Evolutionary conservation across 2,888 invertebrate genomes (phyloP), one percentile per base, ranked within the genome.

Genomic region (Coecobrya sp.): DNA sequence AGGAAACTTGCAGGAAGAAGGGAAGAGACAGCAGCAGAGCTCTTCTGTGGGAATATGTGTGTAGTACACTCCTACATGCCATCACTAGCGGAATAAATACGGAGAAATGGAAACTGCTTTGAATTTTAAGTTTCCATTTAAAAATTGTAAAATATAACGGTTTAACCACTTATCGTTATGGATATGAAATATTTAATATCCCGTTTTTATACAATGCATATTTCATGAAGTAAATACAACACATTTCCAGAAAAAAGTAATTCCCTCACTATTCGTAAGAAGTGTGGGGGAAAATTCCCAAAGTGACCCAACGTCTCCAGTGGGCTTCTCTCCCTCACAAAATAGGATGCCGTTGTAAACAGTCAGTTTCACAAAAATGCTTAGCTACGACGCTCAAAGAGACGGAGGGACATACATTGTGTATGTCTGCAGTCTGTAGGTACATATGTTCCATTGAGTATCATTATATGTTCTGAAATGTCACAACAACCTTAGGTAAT

Each of bases 81-180:
- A 52, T 49, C 19, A 19, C 70, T 36, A 36, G 10, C 49, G 7
- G 49, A 27, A 52, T 27, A 79, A 52, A 79, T 13, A 27, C 22
- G 0, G 19, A 10, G 42, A 42, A 73, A 73, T n/a, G 8, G 19
- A 49, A 36, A 79, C 79, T 52, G 79, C 52, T 79, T 79, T 79
- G 79, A 79, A 79, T 79, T 79, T 79, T 79, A 79, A 79, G 79
- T 49, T 49, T 52, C 27, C 79, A 79, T 52, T 79, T 52, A 49
- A 52, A 79, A 79, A 27, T 79, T 79, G 52, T 79, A 27, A 76
- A 68, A 27, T 52, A 52, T 27, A 52, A 52, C 27, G 27, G 73
- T 49, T 76, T 22, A 22, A 22, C 45, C 73, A 76, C 45, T 76
- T 76, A 70, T 70, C 68, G 16, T 25, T 68, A 70, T 70, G 70